Evolutionary conservation across 2,888 invertebrate genomes (phyloP), one percentile per base, ranked within the genome.

Genomic region (Timema cristinae): DNA sequence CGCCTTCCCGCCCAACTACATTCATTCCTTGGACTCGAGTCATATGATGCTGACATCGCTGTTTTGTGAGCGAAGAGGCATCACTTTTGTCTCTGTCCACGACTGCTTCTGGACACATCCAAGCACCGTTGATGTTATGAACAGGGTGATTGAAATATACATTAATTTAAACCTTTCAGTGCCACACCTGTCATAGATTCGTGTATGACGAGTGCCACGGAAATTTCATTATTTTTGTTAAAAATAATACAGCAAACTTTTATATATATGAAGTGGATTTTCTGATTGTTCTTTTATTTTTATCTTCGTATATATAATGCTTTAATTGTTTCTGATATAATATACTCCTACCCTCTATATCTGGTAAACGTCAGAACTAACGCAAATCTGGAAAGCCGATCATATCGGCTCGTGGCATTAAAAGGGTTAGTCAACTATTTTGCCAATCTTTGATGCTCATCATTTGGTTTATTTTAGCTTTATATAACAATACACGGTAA

Each of bases 101-200:
- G 99, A 99, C 84, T 99, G 98, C 82, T 99, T 91, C 85, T 99
- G 99, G 99, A 99, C 99, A 0, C 99, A 99, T 83, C 91, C 98
- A 0, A 87, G 87, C 76, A 89, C 91, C 51, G 94, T 98, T 61
- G 89, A 92, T 73, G 83, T 85, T 67, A 94, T 99, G 95, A 98
- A 96, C 82, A 87, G 89, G 87, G 94, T 94, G 83, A 79, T 77
- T 71, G 9, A 15, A n/a, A n/a, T 67, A 7, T 67, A 10, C 5
- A 67, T 49, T 13, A 47, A 67, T 2, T 13, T 4, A 32, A 32
- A 32, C 32, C 32, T 32, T 32, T 32, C 32, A 32, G 32, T 32
- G 32, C 32, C 32, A 32, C 32, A 32, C 32, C 32, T 32, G 4
- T 32, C 1, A 32, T 32, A 32, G 32, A 32, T 32, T 32, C 32